Base-by-base conservation (phyloP, 1,140 invertebrate species). In the Drosophila lacertosa region DNA sequence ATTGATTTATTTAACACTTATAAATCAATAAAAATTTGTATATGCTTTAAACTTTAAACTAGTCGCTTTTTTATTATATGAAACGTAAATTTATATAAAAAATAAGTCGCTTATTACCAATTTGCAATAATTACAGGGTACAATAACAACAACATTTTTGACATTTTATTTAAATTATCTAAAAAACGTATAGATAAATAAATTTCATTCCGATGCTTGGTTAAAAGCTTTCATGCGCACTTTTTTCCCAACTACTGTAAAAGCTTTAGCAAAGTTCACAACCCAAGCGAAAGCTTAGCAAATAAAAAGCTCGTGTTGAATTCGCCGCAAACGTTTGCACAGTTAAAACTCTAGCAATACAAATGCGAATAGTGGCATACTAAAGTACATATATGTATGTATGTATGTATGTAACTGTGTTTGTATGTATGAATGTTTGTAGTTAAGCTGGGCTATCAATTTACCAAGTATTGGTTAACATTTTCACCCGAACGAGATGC, bases 161-260 rank as follows among this genome's bases (percentile, higher is more conserved):
- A n/a, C n/a, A n/a, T n/a, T n/a, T n/a, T n/a, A n/a, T n/a, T n/a
- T n/a, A n/a, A n/a, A n/a, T n/a, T n/a, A n/a, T n/a, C n/a, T n/a
- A n/a, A n/a, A n/a, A n/a, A n/a, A n/a, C n/a, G n/a, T n/a, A n/a
- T n/a, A n/a, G n/a, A n/a, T n/a, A n/a, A n/a, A n/a, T n/a, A n/a
- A n/a, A n/a, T n/a, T n/a, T n/a, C n/a, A n/a, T n/a, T n/a, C n/a
- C n/a, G n/a, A n/a, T n/a, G n/a, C n/a, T n/a, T n/a, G n/a, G n/a
- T n/a, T 71, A 15, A 45, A 47, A 78, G 35, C 37, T 74, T 63
- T 10, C 1, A 4, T n/a, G n/a, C n/a, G n/a, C n/a, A n/a, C n/a
- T n/a, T n/a, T n/a, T n/a, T n/a, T n/a, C n/a, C n/a, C n/a, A n/a
- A n/a, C n/a, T n/a, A n/a, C n/a, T n/a, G n/a, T 4, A 0, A 6